Base-by-base conservation (phyloP, 1,140 invertebrate genomes). In the Drosophila kepulauana region DNA sequence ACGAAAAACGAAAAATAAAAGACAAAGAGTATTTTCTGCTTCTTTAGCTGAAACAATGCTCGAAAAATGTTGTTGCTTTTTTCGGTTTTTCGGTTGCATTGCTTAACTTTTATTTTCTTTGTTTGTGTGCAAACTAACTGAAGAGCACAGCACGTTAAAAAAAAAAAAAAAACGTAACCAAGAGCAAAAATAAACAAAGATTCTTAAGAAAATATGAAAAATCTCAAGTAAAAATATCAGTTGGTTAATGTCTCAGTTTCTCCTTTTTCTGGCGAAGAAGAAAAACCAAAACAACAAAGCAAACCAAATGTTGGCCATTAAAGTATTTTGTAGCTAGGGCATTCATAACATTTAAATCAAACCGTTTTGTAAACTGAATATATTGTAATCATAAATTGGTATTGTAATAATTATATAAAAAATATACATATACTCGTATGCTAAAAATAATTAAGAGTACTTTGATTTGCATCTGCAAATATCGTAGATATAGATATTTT, bases 251-350 rank as follows among this genome's bases (percentile, higher is more conserved):
- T 76, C 59, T 52, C 67, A 35, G 7, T 16, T 20, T 84, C 62
- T 67, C 43, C 61, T 68, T 59, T 57, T 80, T 57, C 20, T 80
- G 75, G 52, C 61, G 75, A 38, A 51, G 35, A 62, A 48, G 48
- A 65, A 15, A 52, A 61, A 77, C 67, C 56, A 79, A 88, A 88
- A 57, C 1, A 43, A 65, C 61, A 56, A 56, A 56, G 52, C 33
- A 56, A 56, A 56, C 28, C n/a, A 52, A 45, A 20, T 51, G 15
- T 46, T 51, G 46, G 59, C 30, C 46, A 54, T 68, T 72, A 74
- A 78, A 80, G 75, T 82, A 75, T 77, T 77, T 69, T 69, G 81
- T 85, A 75, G 70, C 82, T 85, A 86, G 71, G 64, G 75, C 82
- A 86, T 86, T 82, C 82, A 85, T 61, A 81, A 86, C 80, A 82